phyloP scores from a whole-genome alignment of 2,113 vertebrate species.

The Asarcornis scutulata region DNA sequence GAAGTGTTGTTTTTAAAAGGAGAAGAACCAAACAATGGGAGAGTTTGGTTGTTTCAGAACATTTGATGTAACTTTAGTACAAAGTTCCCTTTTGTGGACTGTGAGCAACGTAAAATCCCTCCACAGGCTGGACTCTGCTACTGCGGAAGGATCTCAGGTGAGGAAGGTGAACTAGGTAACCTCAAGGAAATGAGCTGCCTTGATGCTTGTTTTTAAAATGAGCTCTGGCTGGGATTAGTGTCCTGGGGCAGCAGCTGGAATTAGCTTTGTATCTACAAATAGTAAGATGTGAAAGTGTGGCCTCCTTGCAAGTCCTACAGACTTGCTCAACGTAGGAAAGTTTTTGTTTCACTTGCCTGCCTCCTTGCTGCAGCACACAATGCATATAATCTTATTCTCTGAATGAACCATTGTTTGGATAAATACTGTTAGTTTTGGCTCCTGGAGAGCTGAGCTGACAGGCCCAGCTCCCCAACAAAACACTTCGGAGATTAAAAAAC shows the following conservation, averaged over 20 bases:
- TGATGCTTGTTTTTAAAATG: neutral
- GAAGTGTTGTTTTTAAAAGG: neutral
- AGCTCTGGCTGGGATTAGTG: neutral
- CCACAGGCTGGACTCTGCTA: neutral
- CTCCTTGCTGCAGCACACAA: slow-evolving; percentile 27
- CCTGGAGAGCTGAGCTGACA: slow-evolving; percentile 56
- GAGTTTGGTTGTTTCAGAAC: neutral
- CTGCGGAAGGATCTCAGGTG: neutral
- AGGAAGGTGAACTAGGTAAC: neutral
- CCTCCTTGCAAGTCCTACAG: neutral
- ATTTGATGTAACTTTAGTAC: neutral
- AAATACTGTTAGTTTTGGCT: slow-evolving; percentile 79
- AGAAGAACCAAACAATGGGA: neutral
- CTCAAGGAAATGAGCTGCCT: neutral
- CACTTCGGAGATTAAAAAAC: slow-evolving; percentile 53
- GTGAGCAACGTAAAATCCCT: neutral
- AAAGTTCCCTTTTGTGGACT: neutral
- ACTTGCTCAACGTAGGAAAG: neutral
- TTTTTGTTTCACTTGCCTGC: slow-evolving; percentile 16
- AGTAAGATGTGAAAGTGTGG: neutral
- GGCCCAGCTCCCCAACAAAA: slow-evolving; percentile 49
- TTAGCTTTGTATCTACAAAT: neutral
- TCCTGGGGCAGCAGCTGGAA: neutral
- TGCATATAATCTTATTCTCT: slow-evolving; percentile 55
- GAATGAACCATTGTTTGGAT: slow-evolving; percentile 75